Conservation (phyloP, 2,888 invertebrate genomes). For the Coleophora flavipennella region DNA sequence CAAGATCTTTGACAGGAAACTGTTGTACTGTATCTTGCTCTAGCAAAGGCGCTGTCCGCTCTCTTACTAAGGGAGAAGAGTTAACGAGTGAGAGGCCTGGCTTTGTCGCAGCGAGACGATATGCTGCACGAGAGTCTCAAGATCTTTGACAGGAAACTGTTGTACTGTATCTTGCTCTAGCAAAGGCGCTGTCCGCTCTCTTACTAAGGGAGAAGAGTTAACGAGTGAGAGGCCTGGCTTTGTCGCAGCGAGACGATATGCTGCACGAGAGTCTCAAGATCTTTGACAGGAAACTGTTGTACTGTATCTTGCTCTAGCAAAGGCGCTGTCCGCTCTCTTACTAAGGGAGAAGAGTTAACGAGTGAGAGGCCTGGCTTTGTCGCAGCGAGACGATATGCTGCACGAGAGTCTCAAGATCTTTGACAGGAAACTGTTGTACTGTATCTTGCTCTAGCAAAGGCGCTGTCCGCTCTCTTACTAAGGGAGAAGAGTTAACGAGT, state of each 20-base stretch:
- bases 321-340: slow-evolving; percentile 90
- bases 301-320: too few species aligned
- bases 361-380: slow-evolving; percentile 65
- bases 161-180: too few species aligned
- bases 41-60: slow-evolving; percentile 94
- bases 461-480: slow-evolving; percentile 88
- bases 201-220: slow-evolving; percentile 93
- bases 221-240: slow-evolving; percentile 71
- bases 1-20: slow-evolving; percentile 88
- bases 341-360: slow-evolving; percentile 92
- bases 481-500: slow-evolving; percentile 91
- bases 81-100: slow-evolving; percentile 76
- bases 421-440: too few species aligned
- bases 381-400: slow-evolving; percentile 79
- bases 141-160: slow-evolving; percentile 89
- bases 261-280: slow-evolving; percentile 88
- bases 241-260: slow-evolving; percentile 77
- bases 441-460: slow-evolving; percentile 95
- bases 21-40: too few species aligned
- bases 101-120: slow-evolving; percentile 74
- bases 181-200: slow-evolving; percentile 91
- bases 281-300: slow-evolving; percentile 87
- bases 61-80: slow-evolving; percentile 92
- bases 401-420: slow-evolving; percentile 90
- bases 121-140: slow-evolving; percentile 87